Evolutionary conservation across 2,888 invertebrate genomes (phyloP), one percentile per base, ranked within the genome.

Genomic region (Torymus texanus): DNA sequence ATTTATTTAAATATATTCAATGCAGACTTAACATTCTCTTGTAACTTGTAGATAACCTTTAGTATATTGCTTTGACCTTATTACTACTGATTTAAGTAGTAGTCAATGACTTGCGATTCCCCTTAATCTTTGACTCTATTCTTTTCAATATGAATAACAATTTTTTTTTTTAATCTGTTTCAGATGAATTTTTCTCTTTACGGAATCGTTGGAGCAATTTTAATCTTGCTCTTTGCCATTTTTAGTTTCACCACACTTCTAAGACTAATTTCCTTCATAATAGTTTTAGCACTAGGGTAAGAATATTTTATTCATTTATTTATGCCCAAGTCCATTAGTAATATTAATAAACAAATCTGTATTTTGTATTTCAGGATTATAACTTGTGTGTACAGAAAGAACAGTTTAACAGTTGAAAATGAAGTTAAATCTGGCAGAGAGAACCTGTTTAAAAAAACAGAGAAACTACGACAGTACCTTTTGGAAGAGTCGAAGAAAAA

Each of bases 121-220:
- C 58, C 50, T 77, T 24, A 50, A 51, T 53, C n/a, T 63, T 63
- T 12, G 21, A 14, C 3, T 18, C 61, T 14, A 65, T 55, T 29
- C 53, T 70, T 18, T 10, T 21, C 21, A 29, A 67, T 16, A 74
- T 4, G 2, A 14, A 59, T 56, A 58, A 11, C 41, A 66, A 12
- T 24, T 11, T 55, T 70, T 73, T 73, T 41, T 51, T 53, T 71
- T 73, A 13, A 53, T 73, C 41, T 59, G 80, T 87, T 87, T 12
- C 85, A 90, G 90, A 90, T 90, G 90, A 90, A 90, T 83, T 82
- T 89, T 84, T 85, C 86, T 82, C 78, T 88, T 72, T 87, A 88
- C 82, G 88, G 88, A 85, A 84, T 87, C 83, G 77, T 86, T 80
- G 90, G 89, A 84, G 88, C 88, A 78, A 84, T 84, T 74, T 83